Evolutionary conservation across 2,113 vertebrate species (phyloP).

Genomic region (Vulpes ferrilata): DNA sequence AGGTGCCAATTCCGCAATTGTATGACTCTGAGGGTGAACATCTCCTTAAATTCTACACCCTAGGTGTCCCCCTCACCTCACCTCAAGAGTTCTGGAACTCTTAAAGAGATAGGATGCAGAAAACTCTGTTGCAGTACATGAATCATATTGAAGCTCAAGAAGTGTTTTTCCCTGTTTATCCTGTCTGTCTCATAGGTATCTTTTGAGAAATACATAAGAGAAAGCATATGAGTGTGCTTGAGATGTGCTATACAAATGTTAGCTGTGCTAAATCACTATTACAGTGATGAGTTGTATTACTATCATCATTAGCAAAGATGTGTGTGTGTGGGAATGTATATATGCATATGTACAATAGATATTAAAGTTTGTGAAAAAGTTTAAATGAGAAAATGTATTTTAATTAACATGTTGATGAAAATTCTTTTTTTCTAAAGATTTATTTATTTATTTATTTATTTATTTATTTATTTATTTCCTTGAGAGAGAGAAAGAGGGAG

Average conservation of each 20-base stretch:
- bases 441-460: background rate
- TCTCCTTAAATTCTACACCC: background rate
- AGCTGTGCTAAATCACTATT: background rate
- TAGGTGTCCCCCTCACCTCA: accelerated
- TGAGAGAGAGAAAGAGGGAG: background rate
- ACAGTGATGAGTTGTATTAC: background rate
- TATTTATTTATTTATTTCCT: background rate
- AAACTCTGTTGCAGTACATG: background rate
- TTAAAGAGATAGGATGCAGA: background rate
- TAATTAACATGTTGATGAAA: background rate
- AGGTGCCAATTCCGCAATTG: background rate
- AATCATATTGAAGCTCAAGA: background rate
- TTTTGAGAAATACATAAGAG: background rate
- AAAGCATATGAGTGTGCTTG: background rate
- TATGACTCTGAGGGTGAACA: background rate
- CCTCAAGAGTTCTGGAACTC: background rate
- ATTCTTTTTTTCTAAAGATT: background rate
- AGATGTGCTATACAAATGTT: background rate
- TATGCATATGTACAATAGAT: background rate
- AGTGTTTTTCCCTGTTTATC: background rate
- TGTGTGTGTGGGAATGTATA: background rate
- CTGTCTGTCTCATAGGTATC: background rate
- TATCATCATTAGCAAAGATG: background rate
- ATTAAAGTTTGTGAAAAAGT: background rate
- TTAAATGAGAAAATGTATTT: background rate